Conservation (phyloP, 2,888 invertebrate genomes). For the Noctua pronuba region DNA sequence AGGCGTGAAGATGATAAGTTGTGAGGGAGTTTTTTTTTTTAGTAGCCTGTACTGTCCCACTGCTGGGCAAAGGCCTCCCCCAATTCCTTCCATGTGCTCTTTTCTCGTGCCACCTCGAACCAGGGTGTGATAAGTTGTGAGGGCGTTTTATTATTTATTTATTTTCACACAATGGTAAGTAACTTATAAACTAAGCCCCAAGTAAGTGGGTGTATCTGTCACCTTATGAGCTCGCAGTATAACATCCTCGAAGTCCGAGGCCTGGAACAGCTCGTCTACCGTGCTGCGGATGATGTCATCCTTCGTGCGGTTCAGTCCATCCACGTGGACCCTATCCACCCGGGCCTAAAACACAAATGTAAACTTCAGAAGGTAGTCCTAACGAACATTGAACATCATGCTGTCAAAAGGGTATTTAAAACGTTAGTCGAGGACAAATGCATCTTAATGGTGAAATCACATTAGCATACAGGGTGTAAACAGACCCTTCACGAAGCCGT, state of each 20-base stretch:
- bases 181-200: too few species aligned
- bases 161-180: too few species aligned
- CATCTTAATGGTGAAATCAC: not conserved
- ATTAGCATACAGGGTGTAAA: not conserved
- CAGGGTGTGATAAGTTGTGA: too few species aligned
- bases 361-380: not conserved
- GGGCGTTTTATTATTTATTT: too few species aligned
- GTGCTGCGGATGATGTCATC: constrained; percentile 96
- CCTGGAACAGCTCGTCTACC: constrained; percentile 95
- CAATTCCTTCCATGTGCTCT: too few species aligned
- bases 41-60: too few species aligned
- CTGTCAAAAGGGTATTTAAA: not conserved
- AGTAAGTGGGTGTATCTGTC: not conserved
- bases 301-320: constrained; percentile 96
- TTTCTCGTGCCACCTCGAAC: too few species aligned
- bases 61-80: too few species aligned
- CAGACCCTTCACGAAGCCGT: too few species aligned
- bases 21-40: too few species aligned
- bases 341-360: constrained; percentile 90
- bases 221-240: constrained; percentile 92
- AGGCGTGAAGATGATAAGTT: not conserved
- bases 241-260: constrained; percentile 96
- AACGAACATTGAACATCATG: not conserved
- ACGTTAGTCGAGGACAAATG: not conserved
- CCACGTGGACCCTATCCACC: constrained; percentile 96